Base-by-base conservation (phyloP, 2,797 vertebrate species). In the Gymnocypris eckloni region DNA sequence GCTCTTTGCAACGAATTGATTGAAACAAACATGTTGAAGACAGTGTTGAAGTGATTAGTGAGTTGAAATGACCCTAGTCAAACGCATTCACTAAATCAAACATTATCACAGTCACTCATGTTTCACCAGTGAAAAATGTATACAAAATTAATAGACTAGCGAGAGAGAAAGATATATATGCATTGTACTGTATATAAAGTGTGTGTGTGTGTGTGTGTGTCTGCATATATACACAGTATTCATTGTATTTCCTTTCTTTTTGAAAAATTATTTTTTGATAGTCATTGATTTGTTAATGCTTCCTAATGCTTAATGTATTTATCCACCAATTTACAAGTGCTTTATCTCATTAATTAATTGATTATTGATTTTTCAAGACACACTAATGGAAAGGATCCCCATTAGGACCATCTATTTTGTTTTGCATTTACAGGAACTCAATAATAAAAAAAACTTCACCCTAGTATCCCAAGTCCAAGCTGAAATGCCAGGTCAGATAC, bases 41-140 rank as follows among this genome's bases (percentile, higher is more conserved):
- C 6, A 33, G 8, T 0, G 28, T 25, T 64, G 45, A 76, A 76
- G 59, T 66, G 59, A 66, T 76, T 39, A 76, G 56, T 37, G 71
- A 75, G 71, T 25, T 66, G 8, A 66, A 66, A 25, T 66, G 2
- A 76, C 33, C 4, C 15, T 33, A 50, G 64, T 81, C 64, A 83
- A 20, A 76, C 13, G 39, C 71, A 25, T 48, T 76, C 3, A 0
- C 71, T 64, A 75, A 66, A 72, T 73, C 15, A 73, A 48, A 75
- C 67, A 45, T 37, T 22, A 75, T 61, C 18, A 61, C 54, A 64
- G 41, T 50, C 56, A 72, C n/a, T 82, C 69, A 48, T 28, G 39
- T 37, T 48, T 13, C 4, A 64, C 25, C 52, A 37, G 8, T 37
- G 6, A 9, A 54, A 75, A 43, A 73, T 66, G 1, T 18, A 75